Percentiles rank a stretch among this genome's conserved stretches.
Evolutionary conservation across 37 sponge, comb jelly and placozoan species (phyloP).

Genomic region (Tethya wilhelma): DNA sequence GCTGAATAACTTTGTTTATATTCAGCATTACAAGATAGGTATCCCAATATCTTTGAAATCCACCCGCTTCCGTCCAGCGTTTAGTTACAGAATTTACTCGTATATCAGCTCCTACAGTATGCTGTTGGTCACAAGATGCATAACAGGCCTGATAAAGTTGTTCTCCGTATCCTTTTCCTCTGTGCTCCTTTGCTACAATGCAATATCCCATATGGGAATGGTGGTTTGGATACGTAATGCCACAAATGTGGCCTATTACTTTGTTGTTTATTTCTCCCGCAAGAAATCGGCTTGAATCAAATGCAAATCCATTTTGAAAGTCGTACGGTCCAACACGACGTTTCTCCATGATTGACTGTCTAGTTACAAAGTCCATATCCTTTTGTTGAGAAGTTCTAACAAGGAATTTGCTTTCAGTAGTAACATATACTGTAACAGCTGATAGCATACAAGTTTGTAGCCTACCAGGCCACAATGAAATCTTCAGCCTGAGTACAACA

Average conservation of each 20-base stretch:
- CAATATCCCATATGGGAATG: background rate
- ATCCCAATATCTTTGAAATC: conserved; percentile 8
- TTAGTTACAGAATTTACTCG: background rate
- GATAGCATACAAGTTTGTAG: no score
- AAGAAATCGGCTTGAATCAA: background rate
- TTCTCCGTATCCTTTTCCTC: background rate
- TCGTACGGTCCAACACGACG: conserved; percentile 10
- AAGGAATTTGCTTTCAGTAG: no score
- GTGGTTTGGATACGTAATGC: background rate
- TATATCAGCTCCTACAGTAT: background rate
- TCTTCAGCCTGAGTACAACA: no score
- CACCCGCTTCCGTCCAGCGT: background rate
- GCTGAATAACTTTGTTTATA: background rate
- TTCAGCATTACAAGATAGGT: conserved; percentile 1
- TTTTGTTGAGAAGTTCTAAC: no score
- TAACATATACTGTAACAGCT: no score
- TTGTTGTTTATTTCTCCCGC: background rate
- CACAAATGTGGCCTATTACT: background rate
- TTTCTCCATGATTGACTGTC: background rate
- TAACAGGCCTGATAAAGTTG: background rate
- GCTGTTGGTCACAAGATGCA: background rate
- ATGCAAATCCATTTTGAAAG: background rate
- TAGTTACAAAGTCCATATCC: background rate
- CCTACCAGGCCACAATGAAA: no score
- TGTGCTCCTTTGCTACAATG: background rate